Evolutionary conservation across 1,140 invertebrate species (phyloP).

Genomic region (Zaprionus camerounensis): DNA sequence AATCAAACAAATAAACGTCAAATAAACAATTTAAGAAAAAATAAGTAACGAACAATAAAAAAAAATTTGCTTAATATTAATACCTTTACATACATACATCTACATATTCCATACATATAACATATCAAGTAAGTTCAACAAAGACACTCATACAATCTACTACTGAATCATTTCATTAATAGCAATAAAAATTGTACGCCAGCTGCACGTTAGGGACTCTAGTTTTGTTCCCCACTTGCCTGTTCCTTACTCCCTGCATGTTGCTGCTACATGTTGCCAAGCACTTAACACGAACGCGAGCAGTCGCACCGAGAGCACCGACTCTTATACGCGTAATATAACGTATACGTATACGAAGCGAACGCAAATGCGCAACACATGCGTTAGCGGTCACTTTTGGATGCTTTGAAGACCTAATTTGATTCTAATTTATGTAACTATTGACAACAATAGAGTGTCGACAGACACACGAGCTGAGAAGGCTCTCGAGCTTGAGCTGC

Average conservation of each 20-base stretch:
- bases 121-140: no score
- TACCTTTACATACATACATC: no score
- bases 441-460: conserved; percentile 54
- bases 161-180: no score
- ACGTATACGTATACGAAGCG: no score
- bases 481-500: conserved; percentile 24
- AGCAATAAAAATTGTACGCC: no score
- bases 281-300: not conserved
- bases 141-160: no score
- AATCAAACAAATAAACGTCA: no score
- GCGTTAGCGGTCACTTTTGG: conserved; percentile 40
- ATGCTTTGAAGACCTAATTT: conserved; percentile 53
- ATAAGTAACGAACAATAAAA: no score
- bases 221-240: not conserved
- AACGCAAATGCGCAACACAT: conserved; percentile 55
- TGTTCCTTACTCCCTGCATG: not conserved
- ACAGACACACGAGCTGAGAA: conserved; percentile 12
- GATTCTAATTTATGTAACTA: conserved; percentile 65
- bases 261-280: conserved; percentile 51
- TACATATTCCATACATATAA: no score
- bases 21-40: no score
- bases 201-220: not conserved
- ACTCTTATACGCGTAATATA: conserved; percentile 37
- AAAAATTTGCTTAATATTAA: no score
- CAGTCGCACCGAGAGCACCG: not conserved